A percentile compares a stretch with the other conserved stretches of the same genome.
Evolutionary conservation across 2,797 vertebrate genomes (phyloP).

Genomic region (Cuculus canorus): DNA sequence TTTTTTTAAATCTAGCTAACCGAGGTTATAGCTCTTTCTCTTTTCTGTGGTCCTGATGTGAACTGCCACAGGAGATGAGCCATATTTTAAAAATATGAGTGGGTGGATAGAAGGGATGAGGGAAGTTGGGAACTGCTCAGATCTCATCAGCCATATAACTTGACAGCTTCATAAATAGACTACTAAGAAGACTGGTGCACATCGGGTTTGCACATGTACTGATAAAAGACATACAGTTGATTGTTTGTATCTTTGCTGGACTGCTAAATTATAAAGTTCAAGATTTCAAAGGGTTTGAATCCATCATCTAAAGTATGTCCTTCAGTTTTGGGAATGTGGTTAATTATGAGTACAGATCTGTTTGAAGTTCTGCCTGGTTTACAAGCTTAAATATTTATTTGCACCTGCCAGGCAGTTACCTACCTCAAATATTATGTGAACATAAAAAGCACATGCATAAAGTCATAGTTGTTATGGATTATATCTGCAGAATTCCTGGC

Average conservation of each 20-base stretch:
- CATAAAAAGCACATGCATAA: conserved; percentile 12
- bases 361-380: conserved; percentile 54
- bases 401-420: conserved; percentile 36
- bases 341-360: conserved; percentile 5
- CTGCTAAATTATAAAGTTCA: conserved; percentile 22
- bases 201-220: conserved; percentile 3
- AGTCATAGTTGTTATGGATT: conserved; percentile 5
- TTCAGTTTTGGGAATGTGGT: conserved; percentile 30
- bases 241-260: conserved; percentile 10
- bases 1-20: not conserved
- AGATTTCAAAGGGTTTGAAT: conserved; percentile 18
- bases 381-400: conserved; percentile 56
- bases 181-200: not conserved
- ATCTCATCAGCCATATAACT: not conserved
- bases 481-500: conserved; percentile 13
- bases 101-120: not conserved
- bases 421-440: conserved; percentile 12
- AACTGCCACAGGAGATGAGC: not conserved
- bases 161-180: not conserved
- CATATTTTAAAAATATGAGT: not conserved
- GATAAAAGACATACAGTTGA: not conserved
- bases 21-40: not conserved
- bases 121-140: not conserved
- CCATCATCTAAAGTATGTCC: conserved; percentile 40
- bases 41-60: not conserved